Evolutionary conservation across 2,797 vertebrate genomes (phyloP), one percentile per base, ranked within the genome.

Genomic region (Uromys caudimaculatus): DNA sequence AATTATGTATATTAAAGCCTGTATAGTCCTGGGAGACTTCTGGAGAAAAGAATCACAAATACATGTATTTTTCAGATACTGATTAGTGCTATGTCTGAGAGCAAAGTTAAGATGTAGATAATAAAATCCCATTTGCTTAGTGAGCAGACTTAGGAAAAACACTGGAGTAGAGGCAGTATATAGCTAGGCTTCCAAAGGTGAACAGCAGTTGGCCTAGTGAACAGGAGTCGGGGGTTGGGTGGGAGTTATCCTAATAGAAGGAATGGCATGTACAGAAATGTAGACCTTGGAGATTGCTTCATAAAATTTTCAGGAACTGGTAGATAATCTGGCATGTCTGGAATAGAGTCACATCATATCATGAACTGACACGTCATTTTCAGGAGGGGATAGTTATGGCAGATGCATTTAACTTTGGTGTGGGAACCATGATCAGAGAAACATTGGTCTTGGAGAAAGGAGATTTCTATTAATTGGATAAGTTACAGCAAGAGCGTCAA

Each of bases 101-200:
- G 69, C 24, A 93, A 62, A 95, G 41, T 73, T 88, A 71, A 87
- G 94, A 79, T 75, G 27, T 58, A 89, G 29, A 71, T 16, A 44
- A n/a, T 92, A 50, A 94, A 67, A 64, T 89, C 32, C 41, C 8
- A 44, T 92, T 75, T 96, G n/a, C 1, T 79, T 84, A 50, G 79
- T 85, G 32, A 14, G 19, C 47, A 38, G 94, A 81, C 12, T 56
- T 50, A 89, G 67, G 78, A 75, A 93, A 84, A 64, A 2, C 17
- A 38, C 56, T 90, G 35, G 76, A 93, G 77, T 93, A 73, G n/a
- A 92, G 38, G 35, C 14, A 38, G 6, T 7, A 38, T 87, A 11
- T 44, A 93, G 21, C 11, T 93, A 2, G 11, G 27, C 14, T 69
- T 94, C 90, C 60, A 52, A 85, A 75, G 44, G 19, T 10, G n/a